phyloP scores from a whole-genome alignment of 2,797 vertebrate species.

The Takifugu rubripes region DNA sequence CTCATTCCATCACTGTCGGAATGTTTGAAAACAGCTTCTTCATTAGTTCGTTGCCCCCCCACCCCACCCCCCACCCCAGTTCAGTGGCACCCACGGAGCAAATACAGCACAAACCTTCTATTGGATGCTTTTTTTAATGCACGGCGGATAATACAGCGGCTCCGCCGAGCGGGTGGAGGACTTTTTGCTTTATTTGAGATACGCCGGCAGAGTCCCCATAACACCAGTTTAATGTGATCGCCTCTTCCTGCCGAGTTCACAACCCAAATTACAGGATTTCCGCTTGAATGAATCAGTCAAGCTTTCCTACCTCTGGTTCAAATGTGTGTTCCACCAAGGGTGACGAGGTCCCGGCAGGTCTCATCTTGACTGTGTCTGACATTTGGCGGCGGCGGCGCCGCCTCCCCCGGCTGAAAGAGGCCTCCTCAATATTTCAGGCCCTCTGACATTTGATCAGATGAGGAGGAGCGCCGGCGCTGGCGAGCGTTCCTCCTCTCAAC shows the following conservation, averaged over 20 bases:
- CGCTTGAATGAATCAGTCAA: background rate
- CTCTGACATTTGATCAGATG: conserved; percentile 58
- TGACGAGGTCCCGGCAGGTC: conserved; percentile 23
- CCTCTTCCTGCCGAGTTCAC: background rate
- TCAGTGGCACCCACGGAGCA: no score
- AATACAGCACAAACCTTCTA: no score
- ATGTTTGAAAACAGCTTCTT: no score
- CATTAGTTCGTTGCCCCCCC: no score
- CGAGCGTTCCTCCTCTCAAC: conserved; percentile 29
- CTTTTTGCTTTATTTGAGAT: no score
- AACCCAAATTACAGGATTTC: conserved; percentile 6
- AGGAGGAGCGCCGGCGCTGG: conserved; percentile 44
- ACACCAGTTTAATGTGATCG: no score
- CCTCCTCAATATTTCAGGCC: conserved; percentile 50
- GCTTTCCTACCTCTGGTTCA: conserved; percentile 23
- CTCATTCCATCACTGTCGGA: no score
- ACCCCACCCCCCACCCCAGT: no score
- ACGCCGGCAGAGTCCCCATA: no score
- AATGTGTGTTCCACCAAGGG: conserved; percentile 28
- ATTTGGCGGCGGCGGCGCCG: conserved; percentile 48
- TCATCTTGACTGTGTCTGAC: conserved; percentile 46
- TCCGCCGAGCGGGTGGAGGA: no score
- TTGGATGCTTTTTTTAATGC: no score
- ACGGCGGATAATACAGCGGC: no score
- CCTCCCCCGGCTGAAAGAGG: conserved; percentile 43